Conservation (phyloP, 1,140 invertebrate genomes). For the Lasaia peninsularis region DNA sequence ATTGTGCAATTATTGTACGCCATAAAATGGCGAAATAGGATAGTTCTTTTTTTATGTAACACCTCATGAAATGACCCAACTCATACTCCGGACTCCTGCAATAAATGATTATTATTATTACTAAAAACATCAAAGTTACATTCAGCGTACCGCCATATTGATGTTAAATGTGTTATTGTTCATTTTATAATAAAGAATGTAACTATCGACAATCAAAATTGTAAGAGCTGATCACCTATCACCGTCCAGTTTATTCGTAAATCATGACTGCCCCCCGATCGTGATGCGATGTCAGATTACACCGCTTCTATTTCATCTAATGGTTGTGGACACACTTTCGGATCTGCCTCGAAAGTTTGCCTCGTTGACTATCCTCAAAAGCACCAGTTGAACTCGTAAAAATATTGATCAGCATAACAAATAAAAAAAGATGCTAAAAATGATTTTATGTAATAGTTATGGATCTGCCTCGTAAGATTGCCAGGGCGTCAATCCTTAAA, state of each 20-base stretch:
- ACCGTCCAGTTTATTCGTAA: constrained; percentile 57
- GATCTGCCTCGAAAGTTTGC: neutral
- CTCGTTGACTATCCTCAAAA: neutral
- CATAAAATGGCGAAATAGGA: too few relatives aligned
- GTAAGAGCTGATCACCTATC: constrained; percentile 56
- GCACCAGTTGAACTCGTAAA: too few relatives aligned
- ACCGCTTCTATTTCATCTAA: constrained; percentile 65
- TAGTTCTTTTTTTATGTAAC: too few relatives aligned
- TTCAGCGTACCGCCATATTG: neutral
- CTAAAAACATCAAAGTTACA: neutral
- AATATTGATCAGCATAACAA: too few relatives aligned
- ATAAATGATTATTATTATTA: neutral
- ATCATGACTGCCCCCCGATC: constrained; percentile 67
- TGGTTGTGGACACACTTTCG: constrained; percentile 38
- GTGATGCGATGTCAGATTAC: constrained; percentile 70
- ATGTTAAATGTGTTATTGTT: constrained; percentile 14
- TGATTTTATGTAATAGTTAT: too few relatives aligned
- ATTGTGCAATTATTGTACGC: too few relatives aligned
- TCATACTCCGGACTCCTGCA: too few relatives aligned
- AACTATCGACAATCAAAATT: constrained; percentile 49
- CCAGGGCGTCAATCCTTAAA: too few relatives aligned
- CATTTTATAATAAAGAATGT: constrained; percentile 29
- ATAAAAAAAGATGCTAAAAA: too few relatives aligned
- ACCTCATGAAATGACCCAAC: too few relatives aligned
- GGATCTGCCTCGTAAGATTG: too few relatives aligned